phyloP scores from a whole-genome alignment of 2,888 invertebrate species.

The Agrenia bidenticulata region DNA sequence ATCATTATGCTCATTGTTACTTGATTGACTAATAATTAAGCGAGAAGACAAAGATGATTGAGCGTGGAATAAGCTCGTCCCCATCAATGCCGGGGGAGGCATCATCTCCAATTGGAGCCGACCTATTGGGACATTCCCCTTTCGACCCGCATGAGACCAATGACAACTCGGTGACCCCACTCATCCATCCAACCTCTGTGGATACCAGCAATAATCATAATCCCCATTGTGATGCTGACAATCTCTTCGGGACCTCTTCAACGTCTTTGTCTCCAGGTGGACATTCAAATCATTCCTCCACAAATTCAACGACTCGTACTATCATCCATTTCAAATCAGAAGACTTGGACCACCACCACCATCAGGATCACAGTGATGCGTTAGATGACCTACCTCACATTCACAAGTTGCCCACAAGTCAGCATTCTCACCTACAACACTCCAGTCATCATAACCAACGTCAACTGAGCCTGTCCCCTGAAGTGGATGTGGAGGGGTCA shows the following conservation, averaged over 20 bases:
- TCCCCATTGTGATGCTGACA: constrained; percentile 28
- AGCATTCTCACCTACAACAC: background rate
- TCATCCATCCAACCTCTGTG: constrained; percentile 26
- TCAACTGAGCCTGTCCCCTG: constrained; percentile 5
- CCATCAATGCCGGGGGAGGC: constrained; percentile 39
- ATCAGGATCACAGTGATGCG: background rate
- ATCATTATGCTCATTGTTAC: constrained; percentile 10
- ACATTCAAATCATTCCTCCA: constrained; percentile 14
- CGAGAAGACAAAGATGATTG: constrained; percentile 32
- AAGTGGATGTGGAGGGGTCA: constrained; percentile 1
- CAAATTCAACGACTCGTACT: background rate
- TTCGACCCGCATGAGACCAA: constrained; percentile 33
- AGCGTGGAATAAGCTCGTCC: constrained; percentile 40
- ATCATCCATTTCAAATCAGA: constrained; percentile 1
- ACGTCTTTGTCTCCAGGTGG: constrained; percentile 13
- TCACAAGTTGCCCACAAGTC: background rate
- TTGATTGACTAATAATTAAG: constrained; percentile 33
- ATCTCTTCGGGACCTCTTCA: constrained; percentile 27
- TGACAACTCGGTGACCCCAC: constrained; percentile 16
- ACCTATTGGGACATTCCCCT: constrained; percentile 36
- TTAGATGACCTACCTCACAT: background rate
- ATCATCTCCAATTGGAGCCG: constrained; percentile 38
- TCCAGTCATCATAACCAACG: background rate
- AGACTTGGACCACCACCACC: background rate
- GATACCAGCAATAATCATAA: constrained; percentile 4